Percentiles rank a stretch among this genome's conserved stretches.
phyloP scores from a whole-genome alignment of 2,113 vertebrate species.

The Phyllostomus hastatus region DNA sequence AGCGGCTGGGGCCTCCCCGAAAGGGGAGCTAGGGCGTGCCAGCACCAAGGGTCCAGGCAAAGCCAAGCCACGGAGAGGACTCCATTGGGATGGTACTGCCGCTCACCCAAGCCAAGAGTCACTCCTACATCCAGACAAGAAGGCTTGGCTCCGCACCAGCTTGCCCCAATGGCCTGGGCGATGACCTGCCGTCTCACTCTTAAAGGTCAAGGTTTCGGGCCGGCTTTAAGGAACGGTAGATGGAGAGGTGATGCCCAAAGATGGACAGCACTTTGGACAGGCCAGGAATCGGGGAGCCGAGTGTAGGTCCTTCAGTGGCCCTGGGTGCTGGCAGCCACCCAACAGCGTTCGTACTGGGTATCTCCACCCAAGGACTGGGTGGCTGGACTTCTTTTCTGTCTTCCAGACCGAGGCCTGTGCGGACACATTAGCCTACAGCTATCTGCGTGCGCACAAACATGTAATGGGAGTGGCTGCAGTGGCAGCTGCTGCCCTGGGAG shows the following conservation, averaged over 20 bases:
- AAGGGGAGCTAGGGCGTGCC: background rate
- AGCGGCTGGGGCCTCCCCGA: background rate
- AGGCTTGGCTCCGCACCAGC: background rate
- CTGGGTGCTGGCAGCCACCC: fast-evolving
- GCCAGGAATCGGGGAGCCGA: background rate
- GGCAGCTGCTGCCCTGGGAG: background rate
- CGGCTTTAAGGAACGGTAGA: background rate
- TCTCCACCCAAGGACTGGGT: background rate
- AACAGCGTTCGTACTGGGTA: fast-evolving
- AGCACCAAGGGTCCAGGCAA: background rate
- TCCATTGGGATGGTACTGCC: background rate
- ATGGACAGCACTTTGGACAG: background rate
- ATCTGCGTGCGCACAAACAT: fast-evolving
- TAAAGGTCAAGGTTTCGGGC: background rate
- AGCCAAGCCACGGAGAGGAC: background rate
- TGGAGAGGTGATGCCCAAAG: background rate
- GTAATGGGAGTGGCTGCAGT: background rate
- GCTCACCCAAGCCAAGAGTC: background rate
- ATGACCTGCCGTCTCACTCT: background rate
- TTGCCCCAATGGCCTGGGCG: background rate
- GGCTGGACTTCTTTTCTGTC: background rate
- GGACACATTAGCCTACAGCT: background rate
- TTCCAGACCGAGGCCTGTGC: background rate
- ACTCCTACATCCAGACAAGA: background rate
- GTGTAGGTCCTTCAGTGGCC: fast-evolving